A percentile compares a stretch with the other conserved stretches of the same genome.
Conservation (phyloP, 2,888 invertebrate genomes). For the Conus canariensis region DNA sequence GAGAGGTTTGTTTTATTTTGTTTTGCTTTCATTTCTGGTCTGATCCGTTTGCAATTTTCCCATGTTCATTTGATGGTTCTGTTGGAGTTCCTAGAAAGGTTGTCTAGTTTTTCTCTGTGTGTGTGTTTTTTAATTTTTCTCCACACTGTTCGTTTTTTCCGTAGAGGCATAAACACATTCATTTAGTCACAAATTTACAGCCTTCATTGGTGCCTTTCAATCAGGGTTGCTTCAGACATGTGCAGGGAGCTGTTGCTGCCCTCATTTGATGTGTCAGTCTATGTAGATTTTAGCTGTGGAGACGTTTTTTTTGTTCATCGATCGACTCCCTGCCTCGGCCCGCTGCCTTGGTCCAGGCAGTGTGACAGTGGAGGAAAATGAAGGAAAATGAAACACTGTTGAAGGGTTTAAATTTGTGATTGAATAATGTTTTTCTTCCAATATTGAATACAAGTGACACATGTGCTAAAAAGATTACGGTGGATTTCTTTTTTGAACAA, state of each 20-base stretch:
- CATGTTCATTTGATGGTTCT: neutral
- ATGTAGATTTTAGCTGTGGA: neutral
- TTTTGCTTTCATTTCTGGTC: neutral
- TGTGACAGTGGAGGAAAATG: no score
- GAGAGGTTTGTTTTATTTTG: neutral
- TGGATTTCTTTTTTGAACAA: neutral
- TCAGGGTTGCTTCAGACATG: neutral
- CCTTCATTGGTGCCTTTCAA: conserved; percentile 27
- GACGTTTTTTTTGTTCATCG: neutral
- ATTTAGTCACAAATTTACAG: conserved; percentile 17
- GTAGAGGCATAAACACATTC: neutral
- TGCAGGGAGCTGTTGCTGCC: neutral
- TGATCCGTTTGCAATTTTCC: neutral
- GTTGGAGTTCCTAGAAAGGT: no score
- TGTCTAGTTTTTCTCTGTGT: neutral
- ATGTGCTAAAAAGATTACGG: neutral
- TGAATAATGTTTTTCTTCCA: neutral
- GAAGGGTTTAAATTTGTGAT: conserved; percentile 26
- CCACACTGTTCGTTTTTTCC: neutral
- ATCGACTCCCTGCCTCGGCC: neutral
- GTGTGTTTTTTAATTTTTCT: neutral
- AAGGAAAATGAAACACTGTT: neutral
- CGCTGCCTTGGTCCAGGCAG: no score
- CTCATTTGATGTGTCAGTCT: neutral
- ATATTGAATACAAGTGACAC: neutral